Evolutionary conservation across 2,888 invertebrate species (phyloP), one percentile per base, ranked within the genome.

Genomic region (Aspidiotus destructor): DNA sequence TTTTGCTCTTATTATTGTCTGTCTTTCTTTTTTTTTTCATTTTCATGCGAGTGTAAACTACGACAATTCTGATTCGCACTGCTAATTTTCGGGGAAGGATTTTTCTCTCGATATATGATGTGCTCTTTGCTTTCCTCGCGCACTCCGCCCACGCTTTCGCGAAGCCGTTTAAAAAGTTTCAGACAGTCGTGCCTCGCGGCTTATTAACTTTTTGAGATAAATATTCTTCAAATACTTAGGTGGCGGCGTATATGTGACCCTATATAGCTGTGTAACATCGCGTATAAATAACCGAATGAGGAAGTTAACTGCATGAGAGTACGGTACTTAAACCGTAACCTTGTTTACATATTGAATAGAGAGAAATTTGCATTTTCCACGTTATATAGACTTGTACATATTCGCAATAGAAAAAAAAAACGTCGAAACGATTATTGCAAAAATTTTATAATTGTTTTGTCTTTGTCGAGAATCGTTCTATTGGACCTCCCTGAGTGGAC

Each of bases 1-100:
- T 58, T 40, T 67, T 40, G 8, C 67, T 67, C 42, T 67, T 67
- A 67, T 67, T 67, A 48, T 60, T 44, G 17, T 58, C 28, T 67
- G 58, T 67, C 41, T 67, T 67, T 60, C 48, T 44, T 60, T 67
- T 67, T n/a, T 13, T 48, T n/a, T 48, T n/a, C 48, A 48, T 48
- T 48, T 48, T 48, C 48, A 48, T n/a, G 48, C 48, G n/a, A 48
- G 48, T 48, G n/a, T 48, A 48, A 48, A 48, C 48, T 28, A 28
- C 28, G 48, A 48, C 48, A n/a, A 48, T 48, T 48, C n/a, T 48
- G 48, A 48, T 48, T 48, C 48, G 48, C 48, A 48, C 48, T 48
- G 48, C 48, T 48, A 48, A 48, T 48, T 48, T 48, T n/a, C 48
- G n/a, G 11, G 48, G 48, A 11, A n/a, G 11, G 48, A 48, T 48